phyloP scores from a whole-genome alignment of 1,140 invertebrate genomes.

The Drosophila santomea region DNA sequence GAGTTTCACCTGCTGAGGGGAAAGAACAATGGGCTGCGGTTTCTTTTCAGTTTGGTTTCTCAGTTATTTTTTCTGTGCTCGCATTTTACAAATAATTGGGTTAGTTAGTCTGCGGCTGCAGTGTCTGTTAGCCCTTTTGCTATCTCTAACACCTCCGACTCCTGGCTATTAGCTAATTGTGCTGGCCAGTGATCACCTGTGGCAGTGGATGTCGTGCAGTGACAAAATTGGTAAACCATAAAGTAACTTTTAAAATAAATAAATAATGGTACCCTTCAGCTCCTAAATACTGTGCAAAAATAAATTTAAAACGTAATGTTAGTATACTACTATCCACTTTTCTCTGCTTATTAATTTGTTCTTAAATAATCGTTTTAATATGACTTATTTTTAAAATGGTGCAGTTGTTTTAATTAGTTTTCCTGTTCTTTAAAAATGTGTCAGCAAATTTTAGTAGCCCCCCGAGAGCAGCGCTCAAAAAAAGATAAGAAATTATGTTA shows the following conservation, averaged over 20 bases:
- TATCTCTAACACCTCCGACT: constrained; percentile 16
- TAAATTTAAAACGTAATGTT: no score
- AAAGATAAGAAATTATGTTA: constrained; percentile 13
- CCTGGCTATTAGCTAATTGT: constrained; percentile 39
- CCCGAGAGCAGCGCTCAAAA: constrained; percentile 19
- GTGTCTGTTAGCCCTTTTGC: constrained; percentile 33
- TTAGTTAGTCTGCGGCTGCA: constrained; percentile 66
- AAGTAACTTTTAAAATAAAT: no score
- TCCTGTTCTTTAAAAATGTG: neutral
- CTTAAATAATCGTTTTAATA: constrained; percentile 11
- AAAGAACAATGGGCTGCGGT: constrained; percentile 65
- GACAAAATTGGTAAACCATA: neutral
- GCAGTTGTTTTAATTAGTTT: constrained; percentile 25
- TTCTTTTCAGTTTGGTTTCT: constrained; percentile 42
- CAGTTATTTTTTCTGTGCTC: constrained; percentile 20
- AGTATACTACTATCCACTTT: neutral
- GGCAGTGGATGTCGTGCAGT: constrained; percentile 4
- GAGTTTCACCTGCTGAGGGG: constrained; percentile 55
- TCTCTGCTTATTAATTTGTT: neutral
- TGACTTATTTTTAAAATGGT: neutral
- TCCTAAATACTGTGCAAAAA: no score
- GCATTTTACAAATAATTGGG: constrained; percentile 75
- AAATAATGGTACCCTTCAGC: no score
- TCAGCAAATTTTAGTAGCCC: constrained; percentile 53
- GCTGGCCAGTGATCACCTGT: constrained; percentile 29